Evolutionary conservation across 2,888 invertebrate species (phyloP).

Genomic region (Ectemnius cavifrons): DNA sequence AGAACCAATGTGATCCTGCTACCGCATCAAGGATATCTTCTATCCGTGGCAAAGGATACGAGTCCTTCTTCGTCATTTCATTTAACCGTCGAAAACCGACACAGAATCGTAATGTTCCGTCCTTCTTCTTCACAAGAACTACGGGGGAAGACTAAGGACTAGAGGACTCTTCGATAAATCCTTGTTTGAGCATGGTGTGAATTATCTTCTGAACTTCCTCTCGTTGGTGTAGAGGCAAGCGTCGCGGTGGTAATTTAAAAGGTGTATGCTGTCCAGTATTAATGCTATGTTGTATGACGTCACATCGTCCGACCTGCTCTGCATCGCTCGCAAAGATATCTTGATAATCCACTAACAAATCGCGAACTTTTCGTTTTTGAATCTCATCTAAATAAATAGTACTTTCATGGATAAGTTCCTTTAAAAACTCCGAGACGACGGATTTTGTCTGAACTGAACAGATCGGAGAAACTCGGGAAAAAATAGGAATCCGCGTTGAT

Average conservation of each 20-base stretch:
- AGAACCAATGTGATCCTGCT: not conserved
- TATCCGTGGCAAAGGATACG: constrained; percentile 1
- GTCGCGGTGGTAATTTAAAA: not conserved
- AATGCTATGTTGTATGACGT: not conserved
- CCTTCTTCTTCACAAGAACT: constrained; percentile 14
- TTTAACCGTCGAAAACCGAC: constrained; percentile 9
- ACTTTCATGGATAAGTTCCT: too few relatives aligned
- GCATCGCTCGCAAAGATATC: not conserved
- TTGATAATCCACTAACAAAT: too few relatives aligned
- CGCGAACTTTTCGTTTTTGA: too few relatives aligned
- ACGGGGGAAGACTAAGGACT: constrained; percentile 3
- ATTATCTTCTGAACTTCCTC: not conserved
- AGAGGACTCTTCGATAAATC: not conserved
- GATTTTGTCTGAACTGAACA: too few relatives aligned
- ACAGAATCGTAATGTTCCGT: not conserved
- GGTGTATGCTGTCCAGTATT: not conserved
- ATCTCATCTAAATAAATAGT: too few relatives aligned
- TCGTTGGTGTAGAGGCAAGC: not conserved
- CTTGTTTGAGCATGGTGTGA: not conserved
- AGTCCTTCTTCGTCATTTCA: constrained; percentile 8
- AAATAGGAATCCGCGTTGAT: too few relatives aligned
- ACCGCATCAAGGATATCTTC: constrained; percentile 3
- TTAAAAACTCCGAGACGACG: too few relatives aligned
- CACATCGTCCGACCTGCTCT: not conserved
- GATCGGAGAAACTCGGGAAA: too few relatives aligned